These are phyloP conservation scores for Paralinhomoeus sp. DNA, from an alignment of 2,888 invertebrate genomes.

Conservation along the genomic window DNA sequence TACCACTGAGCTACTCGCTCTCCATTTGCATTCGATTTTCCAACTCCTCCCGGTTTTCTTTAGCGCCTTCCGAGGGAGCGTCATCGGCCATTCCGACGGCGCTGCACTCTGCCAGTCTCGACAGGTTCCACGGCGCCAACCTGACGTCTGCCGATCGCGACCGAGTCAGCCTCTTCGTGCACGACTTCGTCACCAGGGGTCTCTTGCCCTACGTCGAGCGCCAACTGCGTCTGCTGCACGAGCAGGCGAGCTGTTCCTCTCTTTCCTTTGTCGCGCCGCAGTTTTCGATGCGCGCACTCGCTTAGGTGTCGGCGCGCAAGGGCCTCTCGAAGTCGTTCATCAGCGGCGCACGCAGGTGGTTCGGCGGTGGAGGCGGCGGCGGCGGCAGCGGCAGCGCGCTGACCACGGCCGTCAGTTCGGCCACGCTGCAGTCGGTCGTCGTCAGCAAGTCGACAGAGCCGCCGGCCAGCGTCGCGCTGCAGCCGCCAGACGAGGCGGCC, in stretches of 20 bases:
- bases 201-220: constrained; percentile 74
- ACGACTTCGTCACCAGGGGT: constrained; percentile 58
- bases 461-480: no score
- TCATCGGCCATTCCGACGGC: no score
- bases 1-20: no score
- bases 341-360: constrained; percentile 83
- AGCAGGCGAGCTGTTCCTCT: constrained; percentile 21
- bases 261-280: constrained; percentile 3
- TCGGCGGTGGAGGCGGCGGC: constrained; percentile 25
- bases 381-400: not conserved
- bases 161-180: not conserved
- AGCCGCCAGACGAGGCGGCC: no score
- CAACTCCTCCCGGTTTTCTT: no score
- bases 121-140: no score
- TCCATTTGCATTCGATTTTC: no score
- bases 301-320: constrained; percentile 39
- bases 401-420: not conserved
- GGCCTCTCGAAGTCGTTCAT: constrained; percentile 74
- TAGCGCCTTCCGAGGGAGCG: no score
- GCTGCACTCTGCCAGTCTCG: no score
- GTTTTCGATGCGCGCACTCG: constrained; percentile 1
- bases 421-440: no score
- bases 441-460: no score
- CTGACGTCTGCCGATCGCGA: not conserved
- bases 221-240: constrained; percentile 44